phyloP scores from a whole-genome alignment of 2,888 invertebrate genomes.

The Neoscelio sp. region DNA sequence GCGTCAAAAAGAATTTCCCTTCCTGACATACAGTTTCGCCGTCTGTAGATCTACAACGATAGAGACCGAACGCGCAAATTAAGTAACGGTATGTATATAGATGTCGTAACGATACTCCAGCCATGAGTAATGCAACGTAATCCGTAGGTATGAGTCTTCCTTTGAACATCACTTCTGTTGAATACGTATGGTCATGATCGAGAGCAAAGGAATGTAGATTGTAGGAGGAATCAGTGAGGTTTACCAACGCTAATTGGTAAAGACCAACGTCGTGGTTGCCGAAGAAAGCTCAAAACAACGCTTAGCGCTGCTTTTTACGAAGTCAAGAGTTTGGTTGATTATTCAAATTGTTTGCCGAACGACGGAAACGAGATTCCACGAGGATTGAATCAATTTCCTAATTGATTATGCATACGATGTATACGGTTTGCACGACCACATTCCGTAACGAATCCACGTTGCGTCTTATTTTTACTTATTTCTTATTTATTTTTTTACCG shows the following conservation, averaged over 20 bases:
- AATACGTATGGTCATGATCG: slow-evolving; percentile 61
- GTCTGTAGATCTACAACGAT: slow-evolving; percentile 31
- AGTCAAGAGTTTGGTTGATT: slow-evolving; percentile 65
- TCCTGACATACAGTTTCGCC: slow-evolving; percentile 8
- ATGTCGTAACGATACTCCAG: slow-evolving; percentile 44
- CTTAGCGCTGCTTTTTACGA: slow-evolving; percentile 47
- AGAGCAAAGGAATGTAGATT: slow-evolving; percentile 79
- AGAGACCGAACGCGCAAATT: slow-evolving; percentile 49
- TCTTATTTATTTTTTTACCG: background rate
- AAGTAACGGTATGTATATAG: slow-evolving; percentile 48
- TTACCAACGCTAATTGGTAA: slow-evolving; percentile 80
- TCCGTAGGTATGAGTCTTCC: slow-evolving; percentile 39
- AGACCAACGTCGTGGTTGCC: slow-evolving; percentile 55
- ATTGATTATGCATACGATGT: slow-evolving; percentile 63
- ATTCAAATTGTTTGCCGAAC: slow-evolving; percentile 57
- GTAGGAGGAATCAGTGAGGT: slow-evolving; percentile 77
- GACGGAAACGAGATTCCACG: slow-evolving; percentile 40
- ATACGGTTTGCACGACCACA: slow-evolving; percentile 24
- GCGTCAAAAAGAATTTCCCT: slow-evolving; percentile 39
- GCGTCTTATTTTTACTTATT: slow-evolving; percentile 8
- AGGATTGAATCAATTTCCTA: slow-evolving; percentile 48
- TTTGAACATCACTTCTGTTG: slow-evolving; percentile 55
- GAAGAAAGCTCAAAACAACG: slow-evolving; percentile 47
- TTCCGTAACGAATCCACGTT: slow-evolving; percentile 37
- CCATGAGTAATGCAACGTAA: slow-evolving; percentile 49